Evolutionary conservation across 2,797 vertebrate species (phyloP).

Genomic region (Sebastes vulpes): DNA sequence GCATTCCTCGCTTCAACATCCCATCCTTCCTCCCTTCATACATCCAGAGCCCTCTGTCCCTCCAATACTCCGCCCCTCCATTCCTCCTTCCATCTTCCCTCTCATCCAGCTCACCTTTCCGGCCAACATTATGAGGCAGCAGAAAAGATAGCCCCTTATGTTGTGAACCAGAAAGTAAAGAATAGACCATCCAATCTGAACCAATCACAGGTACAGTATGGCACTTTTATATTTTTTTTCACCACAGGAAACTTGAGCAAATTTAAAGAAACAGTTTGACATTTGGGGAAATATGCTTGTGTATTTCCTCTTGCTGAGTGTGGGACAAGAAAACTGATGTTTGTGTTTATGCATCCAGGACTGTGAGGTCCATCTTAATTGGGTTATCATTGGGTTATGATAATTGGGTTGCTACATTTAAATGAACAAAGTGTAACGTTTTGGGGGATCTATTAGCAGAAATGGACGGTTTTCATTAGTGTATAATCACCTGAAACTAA

Average conservation of each 20-base stretch:
- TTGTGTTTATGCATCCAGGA: neutral
- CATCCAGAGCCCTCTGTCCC: slow-evolving; percentile 17
- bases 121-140: slow-evolving; percentile 32
- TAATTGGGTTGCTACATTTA: neutral
- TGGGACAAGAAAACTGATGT: neutral
- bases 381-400: neutral
- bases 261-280: neutral
- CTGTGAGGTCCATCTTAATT: neutral
- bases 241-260: neutral
- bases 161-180: slow-evolving; percentile 42
- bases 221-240: neutral
- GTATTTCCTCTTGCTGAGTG: neutral
- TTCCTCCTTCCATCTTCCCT: slow-evolving; percentile 33
- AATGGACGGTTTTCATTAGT: too few species aligned
- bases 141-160: slow-evolving; percentile 29
- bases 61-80: slow-evolving; percentile 26
- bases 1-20: slow-evolving; percentile 25
- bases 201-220: slow-evolving; percentile 66
- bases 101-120: slow-evolving; percentile 27
- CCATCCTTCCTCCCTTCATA: slow-evolving; percentile 27
- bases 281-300: neutral
- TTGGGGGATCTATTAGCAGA: too few species aligned
- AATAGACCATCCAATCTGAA: slow-evolving; percentile 23
- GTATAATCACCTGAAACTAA: too few species aligned
- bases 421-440: too few species aligned